Base-by-base conservation (phyloP, 1,140 invertebrate species). In the Apis cerana region DNA sequence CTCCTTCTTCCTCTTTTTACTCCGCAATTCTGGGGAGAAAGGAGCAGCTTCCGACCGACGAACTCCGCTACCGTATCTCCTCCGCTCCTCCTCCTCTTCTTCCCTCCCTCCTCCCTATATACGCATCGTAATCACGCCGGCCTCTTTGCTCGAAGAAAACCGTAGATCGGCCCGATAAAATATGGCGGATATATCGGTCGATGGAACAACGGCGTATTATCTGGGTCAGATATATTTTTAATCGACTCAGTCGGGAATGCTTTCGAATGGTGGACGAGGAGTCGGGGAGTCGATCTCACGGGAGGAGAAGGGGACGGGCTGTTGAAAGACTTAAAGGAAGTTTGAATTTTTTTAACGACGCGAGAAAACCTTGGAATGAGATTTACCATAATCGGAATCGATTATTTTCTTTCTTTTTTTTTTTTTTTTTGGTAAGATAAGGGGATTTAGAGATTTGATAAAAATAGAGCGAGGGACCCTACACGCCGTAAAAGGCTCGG, bases 51-150 rank as follows among this genome's bases (percentile, higher is more conserved):
- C 90, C 92, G 92, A 93, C 89, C 90, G 33, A 86, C 65, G 17
- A 69, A 82, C 87, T 83, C 87, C 89, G 93, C 93, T 93, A 93
- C 92, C 92, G 93, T 94, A 92, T 93, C 91, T 89, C 89, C 88
- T 43, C 33, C 90, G 84, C 75, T 86, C 80, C 75, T 74, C 65
- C 62, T 21, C 21, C 59, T 64, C 59, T 74, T 67, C 62, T 17
- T 21, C 59, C 56, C 62, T 59, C 17, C 54, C 75, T 61, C 23
- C 52, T 50, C 33, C 54, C 19, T 17, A 56, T 61, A 62, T 77
- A 43, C 56, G 79, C 80, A 59, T 33, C 50, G 61, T 54, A 81
- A 80, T 80, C 54, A 80, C 48, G 61, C 23, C 15, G 27, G 54
- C 61, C 23, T 59, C 61, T 17, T n/a, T 27, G 43, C 27, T 65